These are phyloP conservation scores for Caenorhabditis sp. DNA, from an alignment of 2,888 invertebrate genomes.

Conservation along the genomic window DNA sequence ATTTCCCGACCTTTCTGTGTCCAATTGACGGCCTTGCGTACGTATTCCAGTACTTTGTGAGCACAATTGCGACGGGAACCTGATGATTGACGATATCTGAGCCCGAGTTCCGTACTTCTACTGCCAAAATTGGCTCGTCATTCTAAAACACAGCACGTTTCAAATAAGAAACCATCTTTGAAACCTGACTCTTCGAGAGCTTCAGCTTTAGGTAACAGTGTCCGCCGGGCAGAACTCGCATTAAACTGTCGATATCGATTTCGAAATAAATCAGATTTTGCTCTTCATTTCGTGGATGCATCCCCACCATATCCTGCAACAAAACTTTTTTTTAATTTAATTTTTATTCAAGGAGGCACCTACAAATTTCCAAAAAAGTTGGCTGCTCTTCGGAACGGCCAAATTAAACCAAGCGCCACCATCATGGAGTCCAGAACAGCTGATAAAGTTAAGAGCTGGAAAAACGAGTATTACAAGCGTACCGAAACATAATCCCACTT, in stretches of 20 bases:
- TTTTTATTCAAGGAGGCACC: background rate
- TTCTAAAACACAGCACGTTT: background rate
- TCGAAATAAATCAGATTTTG: conserved; percentile 50
- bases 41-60: conserved; percentile 45
- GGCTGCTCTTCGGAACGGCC: conserved; percentile 30
- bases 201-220: conserved; percentile 55
- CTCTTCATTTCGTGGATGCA: conserved; percentile 47
- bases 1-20: conserved; percentile 28
- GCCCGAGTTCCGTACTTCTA: conserved; percentile 54
- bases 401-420: conserved; percentile 48
- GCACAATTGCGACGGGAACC: conserved; percentile 40
- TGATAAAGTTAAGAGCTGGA: conserved; percentile 38
- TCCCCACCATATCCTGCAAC: conserved; percentile 49
- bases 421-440: conserved; percentile 41
- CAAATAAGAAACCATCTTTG: background rate
- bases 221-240: conserved; percentile 45
- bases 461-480: background rate
- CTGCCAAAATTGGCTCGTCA: conserved; percentile 40
- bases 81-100: conserved; percentile 49
- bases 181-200: conserved; percentile 45
- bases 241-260: conserved; percentile 44
- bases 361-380: conserved; percentile 44
- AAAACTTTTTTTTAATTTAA: background rate
- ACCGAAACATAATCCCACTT: conserved; percentile 1
- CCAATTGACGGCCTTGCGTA: conserved; percentile 38